Percentiles rank a stretch among this genome's conserved stretches.
phyloP scores from a whole-genome alignment of 2,113 vertebrate genomes.

The Eupsittula cactorum region DNA sequence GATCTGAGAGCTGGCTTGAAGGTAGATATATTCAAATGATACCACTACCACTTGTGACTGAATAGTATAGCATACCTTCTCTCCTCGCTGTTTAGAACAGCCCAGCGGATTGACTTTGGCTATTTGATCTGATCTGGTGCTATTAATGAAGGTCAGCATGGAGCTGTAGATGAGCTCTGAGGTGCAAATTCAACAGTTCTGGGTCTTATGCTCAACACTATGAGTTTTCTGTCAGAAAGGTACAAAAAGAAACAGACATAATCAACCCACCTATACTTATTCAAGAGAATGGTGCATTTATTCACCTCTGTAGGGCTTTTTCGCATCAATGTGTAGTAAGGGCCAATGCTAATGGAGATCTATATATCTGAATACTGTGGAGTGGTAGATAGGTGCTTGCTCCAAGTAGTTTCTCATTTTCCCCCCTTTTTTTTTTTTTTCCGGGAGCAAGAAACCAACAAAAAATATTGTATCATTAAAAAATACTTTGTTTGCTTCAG shows the following conservation, averaged over 20 bases:
- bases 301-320: not conserved
- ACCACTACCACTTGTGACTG: not conserved
- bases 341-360: not conserved
- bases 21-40: not conserved
- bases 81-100: not conserved
- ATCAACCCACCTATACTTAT: not conserved
- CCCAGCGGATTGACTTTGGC: not conserved
- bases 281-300: not conserved
- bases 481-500: not conserved
- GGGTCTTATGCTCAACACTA: not conserved
- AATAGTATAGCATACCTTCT: not conserved
- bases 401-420: not conserved
- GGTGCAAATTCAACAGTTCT: not conserved
- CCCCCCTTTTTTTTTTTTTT: not conserved
- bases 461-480: not conserved
- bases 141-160: not conserved
- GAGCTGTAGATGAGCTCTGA: not conserved
- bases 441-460: not conserved
- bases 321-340: not conserved
- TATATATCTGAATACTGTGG: not conserved
- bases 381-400: not conserved
- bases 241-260: not conserved
- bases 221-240: not conserved
- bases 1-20: not conserved
- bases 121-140: not conserved